phyloP scores from a whole-genome alignment of 2,888 invertebrate genomes.

The Drosophila multiciliata region DNA sequence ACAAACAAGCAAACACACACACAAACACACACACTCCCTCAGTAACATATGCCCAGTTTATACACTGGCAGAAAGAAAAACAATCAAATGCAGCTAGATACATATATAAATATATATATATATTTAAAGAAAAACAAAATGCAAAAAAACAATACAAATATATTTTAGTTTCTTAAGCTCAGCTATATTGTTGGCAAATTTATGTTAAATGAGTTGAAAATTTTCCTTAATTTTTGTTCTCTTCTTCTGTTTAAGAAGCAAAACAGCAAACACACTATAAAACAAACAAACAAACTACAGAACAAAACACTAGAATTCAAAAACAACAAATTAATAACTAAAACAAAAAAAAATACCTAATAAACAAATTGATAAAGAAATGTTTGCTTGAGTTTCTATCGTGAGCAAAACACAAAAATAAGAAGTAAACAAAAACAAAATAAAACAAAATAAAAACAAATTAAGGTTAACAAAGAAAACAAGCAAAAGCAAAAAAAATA shows the following conservation, averaged over 20 bases:
- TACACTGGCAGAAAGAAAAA: slow-evolving; percentile 39
- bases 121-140: slow-evolving; percentile 21
- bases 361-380: slow-evolving; percentile 57
- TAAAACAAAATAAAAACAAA: slow-evolving; percentile 31
- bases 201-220: slow-evolving; percentile 68
- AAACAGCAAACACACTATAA: slow-evolving; percentile 41
- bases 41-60: slow-evolving; percentile 45
- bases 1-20: slow-evolving; percentile 34
- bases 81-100: slow-evolving; percentile 67
- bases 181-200: slow-evolving; percentile 61
- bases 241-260: slow-evolving; percentile 49
- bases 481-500: slow-evolving; percentile 49
- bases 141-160: slow-evolving; percentile 37
- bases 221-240: slow-evolving; percentile 42
- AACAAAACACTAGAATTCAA: slow-evolving; percentile 53
- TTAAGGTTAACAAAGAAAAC: slow-evolving; percentile 50
- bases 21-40: slow-evolving; percentile 34
- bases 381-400: slow-evolving; percentile 64
- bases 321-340: slow-evolving; percentile 39
- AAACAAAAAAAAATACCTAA: slow-evolving; percentile 35
- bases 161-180: slow-evolving; percentile 66
- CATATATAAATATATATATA: slow-evolving; percentile 33
- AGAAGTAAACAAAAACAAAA: neutral
- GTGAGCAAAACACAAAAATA: slow-evolving; percentile 33
- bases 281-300: slow-evolving; percentile 50